Base-by-base conservation (phyloP, 2,888 invertebrate genomes). In the Eupelmus urozonus region DNA sequence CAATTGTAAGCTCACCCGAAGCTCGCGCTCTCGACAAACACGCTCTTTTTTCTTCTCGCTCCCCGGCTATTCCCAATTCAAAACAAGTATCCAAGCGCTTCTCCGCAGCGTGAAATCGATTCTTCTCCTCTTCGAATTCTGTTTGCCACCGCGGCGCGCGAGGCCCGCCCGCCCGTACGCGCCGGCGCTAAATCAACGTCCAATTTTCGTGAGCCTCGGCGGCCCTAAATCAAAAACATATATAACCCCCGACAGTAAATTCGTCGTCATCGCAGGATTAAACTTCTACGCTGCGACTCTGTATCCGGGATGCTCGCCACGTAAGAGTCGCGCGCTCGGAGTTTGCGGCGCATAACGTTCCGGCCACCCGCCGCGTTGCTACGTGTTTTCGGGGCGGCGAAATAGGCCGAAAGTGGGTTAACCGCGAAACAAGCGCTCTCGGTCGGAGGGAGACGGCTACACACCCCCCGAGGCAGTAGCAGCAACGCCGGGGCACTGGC, bases 361-460 rank as follows among this genome's bases (percentile, higher is more conserved):
- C 53, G 5, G 53, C 53, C 11, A 7, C 51, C 25, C 16, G 27
- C 18, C 23, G 45, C n/a, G 55, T 2, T 16, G 13, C 55, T 70
- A 23, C 57, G 59, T 69, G 70, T 70, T 59, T 70, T 70, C 59
- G 59, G 11, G 34, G 65, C n/a, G n/a, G 27, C 71, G 80, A 76
- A 82, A 79, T 76, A 82, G 81, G 82, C 78, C 80, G 81, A 81
- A 82, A 82, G 80, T 78, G 81, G 82, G 82, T 82, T 83, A 83
- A 83, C 83, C 83, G 80, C 83, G 80, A 82, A 74, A 82, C 82
- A 81, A 81, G 80, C 77, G 81, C 77, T 75, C 49, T 79, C 75
- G 80, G 81, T 51, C n/a, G 18, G 67, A 62, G 18, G n/a, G 40
- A 27, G 49, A 55, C 20, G n/a, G n/a, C n/a, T n/a, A n/a, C n/a